Conservation (phyloP, 2,113 vertebrate species). For the Dicaeum eximium region DNA sequence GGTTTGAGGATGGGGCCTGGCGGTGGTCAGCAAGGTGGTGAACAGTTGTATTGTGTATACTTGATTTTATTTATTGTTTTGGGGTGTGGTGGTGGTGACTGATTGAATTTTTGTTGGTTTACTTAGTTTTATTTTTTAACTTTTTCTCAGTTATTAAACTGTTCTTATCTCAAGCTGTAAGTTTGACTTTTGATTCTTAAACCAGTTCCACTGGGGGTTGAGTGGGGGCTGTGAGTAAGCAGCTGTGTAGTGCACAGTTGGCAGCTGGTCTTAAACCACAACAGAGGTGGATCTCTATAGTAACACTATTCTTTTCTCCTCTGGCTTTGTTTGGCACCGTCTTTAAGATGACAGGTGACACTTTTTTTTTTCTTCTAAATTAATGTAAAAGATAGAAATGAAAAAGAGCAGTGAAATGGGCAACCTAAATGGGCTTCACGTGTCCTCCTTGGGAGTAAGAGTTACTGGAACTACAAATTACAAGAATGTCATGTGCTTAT, state of each 20-base stretch:
- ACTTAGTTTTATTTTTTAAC: not conserved
- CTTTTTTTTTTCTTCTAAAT: not conserved
- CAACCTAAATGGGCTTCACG: not conserved
- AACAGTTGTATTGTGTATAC: not conserved
- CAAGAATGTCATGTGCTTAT: not conserved
- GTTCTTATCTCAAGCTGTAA: not conserved
- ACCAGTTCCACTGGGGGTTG: not conserved
- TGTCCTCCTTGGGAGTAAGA: not conserved
- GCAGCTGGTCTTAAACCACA: not conserved
- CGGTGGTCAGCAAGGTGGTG: not conserved
- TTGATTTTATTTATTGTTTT: not conserved
- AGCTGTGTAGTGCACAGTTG: not conserved
- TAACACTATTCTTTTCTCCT: not conserved
- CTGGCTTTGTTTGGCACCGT: not conserved
- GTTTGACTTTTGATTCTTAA: not conserved
- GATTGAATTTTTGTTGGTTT: not conserved
- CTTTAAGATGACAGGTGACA: not conserved
- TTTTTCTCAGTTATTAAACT: not conserved
- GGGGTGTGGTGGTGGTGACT: rapidly evolving
- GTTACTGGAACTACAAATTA: not conserved
- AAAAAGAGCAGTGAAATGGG: not conserved
- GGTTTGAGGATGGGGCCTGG: not conserved
- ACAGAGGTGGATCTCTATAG: not conserved
- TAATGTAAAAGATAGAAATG: not conserved
- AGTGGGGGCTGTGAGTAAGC: not conserved